Base-by-base conservation (phyloP, 2,888 invertebrate species). In the Danaus chrysippus region DNA sequence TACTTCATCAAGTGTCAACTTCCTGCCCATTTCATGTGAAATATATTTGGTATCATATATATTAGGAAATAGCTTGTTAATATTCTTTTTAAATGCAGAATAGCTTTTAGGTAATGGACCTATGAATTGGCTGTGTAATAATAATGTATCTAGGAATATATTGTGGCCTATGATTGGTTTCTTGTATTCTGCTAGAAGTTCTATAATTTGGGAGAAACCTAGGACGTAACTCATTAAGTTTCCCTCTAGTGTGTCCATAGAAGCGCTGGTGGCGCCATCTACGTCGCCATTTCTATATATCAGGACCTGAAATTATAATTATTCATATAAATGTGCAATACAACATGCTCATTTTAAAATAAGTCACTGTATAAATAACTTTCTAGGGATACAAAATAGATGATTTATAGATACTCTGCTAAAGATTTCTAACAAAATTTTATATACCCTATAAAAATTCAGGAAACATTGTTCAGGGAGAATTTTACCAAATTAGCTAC, bases 91-190 rank as follows among this genome's bases (percentile, higher is more conserved):
- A 76, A 95, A 96, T 9, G 80, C 77, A 0, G 74, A 75, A 76
- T 95, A 95, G 34, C 87, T 92, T 11, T 92, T 84, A 42, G 96
- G 96, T 58, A 96, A 77, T 0, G 94, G 92, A 56, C 92, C 92
- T 72, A 94, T 92, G 77, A 96, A 96, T 76, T 94, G 94, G 71
- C 94, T 93, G 73, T 94, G 93, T 61, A 96, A 81, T 23, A 96
- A 87, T 71, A 96, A 77, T 0, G 94, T 81, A 79, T 96, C 96
- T 66, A 94, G 81, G 59, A 95, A 89, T 65, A 93, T 78, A 79
- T 97, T 97, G 78, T 96, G 96, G 0, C 95, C 96, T 23, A 96
- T 84, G 19, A 96, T 83, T 3, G 96, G 96, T 84, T 95, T 96
- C 68, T 92, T 91, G 8, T 91, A 78, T 1, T 82, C 75, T 42